phyloP scores from a whole-genome alignment of 1,140 invertebrate genomes.

The Galleria mellonella region DNA sequence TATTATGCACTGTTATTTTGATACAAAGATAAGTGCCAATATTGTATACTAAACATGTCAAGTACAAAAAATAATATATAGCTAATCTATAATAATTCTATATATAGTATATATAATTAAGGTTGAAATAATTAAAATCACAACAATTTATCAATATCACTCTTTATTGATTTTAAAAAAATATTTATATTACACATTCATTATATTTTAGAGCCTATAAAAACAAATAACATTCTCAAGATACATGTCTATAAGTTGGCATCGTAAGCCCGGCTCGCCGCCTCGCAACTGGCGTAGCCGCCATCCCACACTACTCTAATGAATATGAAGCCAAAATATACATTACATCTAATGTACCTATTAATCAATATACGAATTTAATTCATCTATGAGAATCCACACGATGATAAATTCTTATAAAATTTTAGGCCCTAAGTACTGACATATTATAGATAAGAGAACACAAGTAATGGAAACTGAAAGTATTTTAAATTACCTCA shows the following conservation, averaged over 20 bases:
- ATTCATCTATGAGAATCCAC: slow-evolving; percentile 30
- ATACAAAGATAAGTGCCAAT: too few relatives aligned
- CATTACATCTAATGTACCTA: slow-evolving; percentile 43
- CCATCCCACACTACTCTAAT: slow-evolving; percentile 21
- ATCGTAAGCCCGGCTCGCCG: slow-evolving; percentile 5
- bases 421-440: slow-evolving; percentile 58
- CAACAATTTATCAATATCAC: slow-evolving; percentile 53
- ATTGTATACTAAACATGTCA: too few relatives aligned
- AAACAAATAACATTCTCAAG: slow-evolving; percentile 48
- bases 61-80: too few relatives aligned
- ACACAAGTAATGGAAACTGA: slow-evolving; percentile 11
- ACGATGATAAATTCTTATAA: slow-evolving; percentile 30
- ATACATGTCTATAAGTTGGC: slow-evolving; percentile 29
- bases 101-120: too few relatives aligned
- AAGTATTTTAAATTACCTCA: too few relatives aligned
- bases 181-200: slow-evolving; percentile 69
- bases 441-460: slow-evolving; percentile 34
- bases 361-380: slow-evolving; percentile 30
- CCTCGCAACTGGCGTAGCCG: slow-evolving; percentile 1
- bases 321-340: slow-evolving; percentile 55
- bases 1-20: neutral
- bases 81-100: too few relatives aligned
- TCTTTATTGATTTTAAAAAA: slow-evolving; percentile 73
- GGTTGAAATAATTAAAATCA: slow-evolving; percentile 20
- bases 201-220: slow-evolving; percentile 58